A percentile compares a stretch with the other conserved stretches of the same genome.
phyloP scores from a whole-genome alignment of 2,113 vertebrate genomes.

The Erythrocercus mccallii region DNA sequence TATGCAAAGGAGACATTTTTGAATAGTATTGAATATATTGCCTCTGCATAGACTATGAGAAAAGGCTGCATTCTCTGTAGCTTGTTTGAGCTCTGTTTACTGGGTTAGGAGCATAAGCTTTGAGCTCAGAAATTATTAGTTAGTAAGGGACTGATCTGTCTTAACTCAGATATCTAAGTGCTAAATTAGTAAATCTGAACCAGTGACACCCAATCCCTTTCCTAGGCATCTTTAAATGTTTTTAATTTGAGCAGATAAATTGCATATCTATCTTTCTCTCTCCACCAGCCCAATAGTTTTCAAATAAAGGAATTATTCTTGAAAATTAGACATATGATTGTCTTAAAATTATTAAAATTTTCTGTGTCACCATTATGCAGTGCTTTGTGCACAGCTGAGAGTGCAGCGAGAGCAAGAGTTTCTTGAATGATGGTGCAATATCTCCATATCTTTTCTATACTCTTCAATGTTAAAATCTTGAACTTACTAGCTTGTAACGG shows the following conservation, averaged over 20 bases:
- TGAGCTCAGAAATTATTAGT: not conserved
- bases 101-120: not conserved
- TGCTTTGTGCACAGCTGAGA: not conserved
- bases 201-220: not conserved
- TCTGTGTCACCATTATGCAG: not conserved
- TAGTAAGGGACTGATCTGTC: not conserved
- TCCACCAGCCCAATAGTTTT: not conserved
- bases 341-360: not conserved
- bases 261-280: not conserved
- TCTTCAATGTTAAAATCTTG: not conserved
- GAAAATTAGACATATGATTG: not conserved
- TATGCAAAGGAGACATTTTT: not conserved
- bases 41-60: not conserved
- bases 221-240: not conserved
- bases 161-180: not conserved
- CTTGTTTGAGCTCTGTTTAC: not conserved
- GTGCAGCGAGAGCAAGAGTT: not conserved
- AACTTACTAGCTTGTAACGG: not conserved
- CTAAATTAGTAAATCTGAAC: not conserved
- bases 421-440: not conserved
- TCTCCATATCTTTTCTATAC: not conserved
- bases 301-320: not conserved
- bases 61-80: not conserved
- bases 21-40: not conserved
- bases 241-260: not conserved